Base-by-base conservation (phyloP, 2,797 vertebrate genomes). In the Molothrus ater region DNA sequence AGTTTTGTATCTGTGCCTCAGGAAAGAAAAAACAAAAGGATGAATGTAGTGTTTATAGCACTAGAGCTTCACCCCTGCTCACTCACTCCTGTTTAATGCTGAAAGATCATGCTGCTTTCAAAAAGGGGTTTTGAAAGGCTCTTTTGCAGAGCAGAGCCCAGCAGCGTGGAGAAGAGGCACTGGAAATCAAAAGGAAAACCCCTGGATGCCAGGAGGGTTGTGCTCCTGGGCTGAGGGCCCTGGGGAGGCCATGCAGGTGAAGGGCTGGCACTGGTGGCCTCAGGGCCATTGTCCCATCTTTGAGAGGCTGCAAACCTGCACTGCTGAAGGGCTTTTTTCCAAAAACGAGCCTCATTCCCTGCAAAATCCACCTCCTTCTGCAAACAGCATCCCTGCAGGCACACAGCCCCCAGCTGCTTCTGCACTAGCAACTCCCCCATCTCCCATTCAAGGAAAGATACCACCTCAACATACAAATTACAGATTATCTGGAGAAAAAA, bases 1-100 rank as follows among this genome's bases (percentile, higher is more conserved):
- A 93, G 83, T 80, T 94, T 79, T 93, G 75, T 86, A 78, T 80
- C 63, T 56, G 42, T 51, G 90, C 86, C 84, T 81, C 71, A 63
- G 91, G 83, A 93, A 95, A 92, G 81, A 73, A 56, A 60, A 64
- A 57, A 70, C 71, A 68, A 79, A 82, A 91, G 74, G 54, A 8
- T 31, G 73, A 92, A 32, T 4, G 29, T 21, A 17, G n/a, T 57
- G 82, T 73, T 94, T 66, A 28, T 53, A 81, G 66, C 1, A 4
- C 85, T 32, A 56, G 53, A 88, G 74, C 68, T 64, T 94, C 86
- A 88, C 34, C 40, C 28, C 45, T 76, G 73, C 85, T 74, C 6
- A 1, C 63, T n/a, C 21, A 4, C 69, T 86, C 34, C 47, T 56
- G 51, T 56, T 79, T n/a, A 38, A 53, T 16, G 56, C 40, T 1